Percentiles rank a stretch among this genome's conserved stretches.
These are phyloP conservation scores for Acyrthosiphon pisum DNA, from an alignment of 1,140 invertebrate genomes.

Conservation along the genomic window DNA sequence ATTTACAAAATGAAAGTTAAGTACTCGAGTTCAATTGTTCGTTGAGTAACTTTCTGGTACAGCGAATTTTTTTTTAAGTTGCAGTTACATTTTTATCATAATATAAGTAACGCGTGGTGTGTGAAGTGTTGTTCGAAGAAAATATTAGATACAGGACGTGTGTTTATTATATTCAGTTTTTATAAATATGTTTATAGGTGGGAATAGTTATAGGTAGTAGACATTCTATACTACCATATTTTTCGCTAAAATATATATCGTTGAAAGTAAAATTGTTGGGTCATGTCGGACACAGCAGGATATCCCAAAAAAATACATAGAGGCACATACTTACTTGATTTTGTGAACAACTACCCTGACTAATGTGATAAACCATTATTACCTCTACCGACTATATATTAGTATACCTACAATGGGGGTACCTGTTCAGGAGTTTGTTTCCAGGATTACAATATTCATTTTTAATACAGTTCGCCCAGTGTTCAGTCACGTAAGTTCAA, in stretches of 20 bases:
- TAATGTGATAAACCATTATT: constrained; percentile 30
- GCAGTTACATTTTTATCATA: background rate
- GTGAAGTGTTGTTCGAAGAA: background rate
- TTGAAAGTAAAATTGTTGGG: background rate
- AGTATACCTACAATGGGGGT: constrained; percentile 19
- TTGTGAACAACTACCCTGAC: constrained; percentile 15
- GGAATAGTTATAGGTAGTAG: too few relatives aligned
- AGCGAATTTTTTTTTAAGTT: background rate
- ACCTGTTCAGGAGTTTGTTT: constrained; percentile 52
- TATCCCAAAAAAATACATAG: background rate
- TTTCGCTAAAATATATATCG: background rate
- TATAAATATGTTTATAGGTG: background rate
- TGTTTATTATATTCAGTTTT: background rate
- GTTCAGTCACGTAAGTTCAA: constrained; percentile 55
- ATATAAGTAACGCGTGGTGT: background rate
- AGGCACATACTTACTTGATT: background rate
- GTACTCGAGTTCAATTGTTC: background rate
- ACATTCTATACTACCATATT: background rate
- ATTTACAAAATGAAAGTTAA: background rate
- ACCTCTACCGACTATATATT: background rate
- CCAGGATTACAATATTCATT: constrained; percentile 46
- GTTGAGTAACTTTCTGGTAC: background rate
- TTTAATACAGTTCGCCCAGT: constrained; percentile 19
- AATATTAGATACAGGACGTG: background rate
- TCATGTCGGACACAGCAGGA: background rate